Percentiles rank a stretch among this genome's conserved stretches.
These are phyloP conservation scores for Paramormyrops kingsleyae DNA, from an alignment of 2,113 vertebrate genomes.

Conservation along the genomic window DNA sequence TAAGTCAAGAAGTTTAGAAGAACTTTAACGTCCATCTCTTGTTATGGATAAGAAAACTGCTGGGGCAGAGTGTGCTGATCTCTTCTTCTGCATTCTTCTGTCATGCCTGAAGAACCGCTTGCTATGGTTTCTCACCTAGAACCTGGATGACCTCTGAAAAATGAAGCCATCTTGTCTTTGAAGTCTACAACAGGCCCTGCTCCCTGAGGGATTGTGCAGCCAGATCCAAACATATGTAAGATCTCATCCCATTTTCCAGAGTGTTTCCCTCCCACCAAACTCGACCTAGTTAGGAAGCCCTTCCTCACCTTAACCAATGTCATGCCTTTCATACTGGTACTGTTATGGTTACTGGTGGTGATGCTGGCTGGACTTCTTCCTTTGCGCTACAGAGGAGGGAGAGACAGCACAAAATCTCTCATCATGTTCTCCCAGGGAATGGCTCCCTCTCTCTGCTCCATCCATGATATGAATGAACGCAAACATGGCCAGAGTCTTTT, in stretches of 20 bases:
- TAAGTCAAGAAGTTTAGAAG: neutral
- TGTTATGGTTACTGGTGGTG: constrained; percentile 55
- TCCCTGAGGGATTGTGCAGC: constrained; percentile 49
- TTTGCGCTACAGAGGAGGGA: constrained; percentile 60
- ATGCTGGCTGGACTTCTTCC: constrained; percentile 68
- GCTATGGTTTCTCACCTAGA: neutral
- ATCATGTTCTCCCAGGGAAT: constrained; percentile 79
- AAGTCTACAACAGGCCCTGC: constrained; percentile 66
- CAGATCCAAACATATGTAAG: constrained; percentile 51
- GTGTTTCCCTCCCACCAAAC: constrained; percentile 67
- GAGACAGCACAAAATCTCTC: constrained; percentile 70
- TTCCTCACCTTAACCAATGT: constrained; percentile 75
- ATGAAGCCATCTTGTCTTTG: constrained; percentile 72
- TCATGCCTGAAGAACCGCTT: neutral
- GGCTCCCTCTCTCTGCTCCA: constrained; percentile 51
- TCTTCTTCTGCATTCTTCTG: neutral
- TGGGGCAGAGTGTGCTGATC: neutral
- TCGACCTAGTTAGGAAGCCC: constrained; percentile 61
- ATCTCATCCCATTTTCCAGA: constrained; percentile 73
- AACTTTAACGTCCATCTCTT: neutral
- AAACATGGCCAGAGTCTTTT: constrained; percentile 74
- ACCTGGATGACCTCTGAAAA: constrained; percentile 50
- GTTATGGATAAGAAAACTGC: neutral
- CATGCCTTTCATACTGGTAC: constrained; percentile 56
- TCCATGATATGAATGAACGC: constrained; percentile 89